These are phyloP conservation scores for Galerucella nymphaeae DNA, from an alignment of 2,888 invertebrate genomes.

Conservation along the genomic window DNA sequence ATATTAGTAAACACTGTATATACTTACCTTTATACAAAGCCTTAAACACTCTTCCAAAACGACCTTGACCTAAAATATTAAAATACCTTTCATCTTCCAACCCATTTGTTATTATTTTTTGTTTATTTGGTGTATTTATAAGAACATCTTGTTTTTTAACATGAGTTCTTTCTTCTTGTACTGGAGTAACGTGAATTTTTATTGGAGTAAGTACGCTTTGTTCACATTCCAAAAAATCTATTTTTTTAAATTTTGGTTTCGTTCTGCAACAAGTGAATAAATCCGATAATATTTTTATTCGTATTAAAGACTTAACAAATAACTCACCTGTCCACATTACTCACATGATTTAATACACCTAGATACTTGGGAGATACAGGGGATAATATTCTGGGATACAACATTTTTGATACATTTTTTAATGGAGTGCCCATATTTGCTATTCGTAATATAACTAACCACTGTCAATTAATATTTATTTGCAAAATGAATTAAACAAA, in stretches of 20 bases:
- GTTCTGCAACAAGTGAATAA: conserved; percentile 18
- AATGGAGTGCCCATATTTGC: conserved; percentile 43
- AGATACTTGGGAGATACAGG: conserved; percentile 39
- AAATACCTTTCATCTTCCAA: conserved; percentile 46
- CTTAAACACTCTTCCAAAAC: conserved; percentile 61
- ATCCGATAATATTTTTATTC: not conserved
- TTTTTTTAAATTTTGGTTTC: conserved; percentile 35
- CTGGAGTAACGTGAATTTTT: conserved; percentile 41
- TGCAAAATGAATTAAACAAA: not conserved
- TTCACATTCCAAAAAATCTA: conserved; percentile 41
- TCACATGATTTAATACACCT: conserved; percentile 26
- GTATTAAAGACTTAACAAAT: not conserved
- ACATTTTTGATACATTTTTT: conserved; percentile 42
- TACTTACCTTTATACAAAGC: conserved; percentile 57
- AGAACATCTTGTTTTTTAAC: conserved; percentile 38
- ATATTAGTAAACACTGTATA: not conserved
- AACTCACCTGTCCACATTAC: conserved; percentile 18
- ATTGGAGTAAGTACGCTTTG: conserved; percentile 24
- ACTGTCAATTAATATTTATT: not conserved
- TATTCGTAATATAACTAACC: conserved; percentile 1
- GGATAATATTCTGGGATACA: conserved; percentile 44
- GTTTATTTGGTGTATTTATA: conserved; percentile 55
- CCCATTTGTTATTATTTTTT: conserved; percentile 54
- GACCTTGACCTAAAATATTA: conserved; percentile 58
- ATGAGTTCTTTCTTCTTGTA: conserved; percentile 2